Evolutionary conservation across 2,113 vertebrate species (phyloP).

Genomic region (Prunella himalayana): DNA sequence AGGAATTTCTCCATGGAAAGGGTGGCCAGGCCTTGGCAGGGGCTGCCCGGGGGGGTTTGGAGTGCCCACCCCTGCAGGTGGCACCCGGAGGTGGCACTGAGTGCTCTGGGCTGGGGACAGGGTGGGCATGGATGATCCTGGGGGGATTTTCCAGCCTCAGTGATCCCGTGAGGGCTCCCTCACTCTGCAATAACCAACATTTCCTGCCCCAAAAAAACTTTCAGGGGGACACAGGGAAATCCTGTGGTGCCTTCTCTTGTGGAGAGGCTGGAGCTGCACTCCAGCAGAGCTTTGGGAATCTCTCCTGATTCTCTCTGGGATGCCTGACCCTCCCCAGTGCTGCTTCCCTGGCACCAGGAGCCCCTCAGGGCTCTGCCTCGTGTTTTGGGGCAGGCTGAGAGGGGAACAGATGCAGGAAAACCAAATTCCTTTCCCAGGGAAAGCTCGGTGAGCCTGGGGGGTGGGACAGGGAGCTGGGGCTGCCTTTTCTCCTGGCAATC

Average conservation of each 20-base stretch:
- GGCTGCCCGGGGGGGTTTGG: background rate
- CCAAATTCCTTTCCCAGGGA: background rate
- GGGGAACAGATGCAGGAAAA: background rate
- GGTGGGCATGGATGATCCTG: fast-evolving
- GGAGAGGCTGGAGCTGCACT: background rate
- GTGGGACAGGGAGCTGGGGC: background rate
- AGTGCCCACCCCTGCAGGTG: background rate
- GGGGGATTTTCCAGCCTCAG: background rate
- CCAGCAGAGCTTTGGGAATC: background rate
- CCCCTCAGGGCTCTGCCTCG: fast-evolving
- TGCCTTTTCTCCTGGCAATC: background rate
- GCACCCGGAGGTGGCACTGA: background rate
- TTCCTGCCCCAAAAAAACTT: background rate
- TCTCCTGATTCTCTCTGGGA: background rate
- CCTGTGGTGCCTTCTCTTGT: fast-evolving
- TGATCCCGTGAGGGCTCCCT: background rate
- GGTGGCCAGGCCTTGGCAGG: fast-evolving
- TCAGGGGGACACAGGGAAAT: fast-evolving
- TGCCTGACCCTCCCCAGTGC: fast-evolving
- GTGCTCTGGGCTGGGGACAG: background rate
- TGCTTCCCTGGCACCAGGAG: fast-evolving
- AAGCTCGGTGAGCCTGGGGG: fast-evolving
- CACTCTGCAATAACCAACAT: fast-evolving
- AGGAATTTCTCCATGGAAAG: background rate
- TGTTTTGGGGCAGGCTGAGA: background rate